Base-by-base conservation (phyloP, 2,113 vertebrate genomes). In the Pedionomus torquatus region DNA sequence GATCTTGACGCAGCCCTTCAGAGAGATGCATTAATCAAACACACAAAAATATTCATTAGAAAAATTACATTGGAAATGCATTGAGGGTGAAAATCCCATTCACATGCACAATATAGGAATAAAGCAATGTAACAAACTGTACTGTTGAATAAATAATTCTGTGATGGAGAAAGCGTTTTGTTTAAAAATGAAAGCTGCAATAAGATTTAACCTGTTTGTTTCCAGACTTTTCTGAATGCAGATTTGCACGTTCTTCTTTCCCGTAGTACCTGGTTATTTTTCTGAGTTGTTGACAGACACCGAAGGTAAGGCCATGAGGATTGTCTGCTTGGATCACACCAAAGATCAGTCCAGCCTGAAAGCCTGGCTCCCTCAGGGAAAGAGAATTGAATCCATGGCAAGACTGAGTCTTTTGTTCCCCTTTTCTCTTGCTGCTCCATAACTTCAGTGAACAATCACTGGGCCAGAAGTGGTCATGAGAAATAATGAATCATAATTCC, bases 51-150 rank as follows among this genome's bases (percentile, higher is more conserved):
- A 93, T 77, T 87, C 13, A 83, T 93, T 89, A 95, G 61, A 71
- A 94, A 92, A 96, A 95, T 55, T 87, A 58, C 92, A 93, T 91
- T 93, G 85, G 66, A 89, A 93, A 93, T 91, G 83, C 66, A 89
- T 68, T 70, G 46, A 89, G 44, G 61, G 30, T 89, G 77, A 82
- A 96, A 90, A 93, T 92, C 87, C 33, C 66, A 87, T 84, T 92
- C 80, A 69, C 44, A 82, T 54, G 58, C 43, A 83, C 15, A 84
- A n/a, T 90, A 87, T 65, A 83, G 33, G 49, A 69, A 85, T 89
- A 94, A 94, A 63, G 1, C 14, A 87, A 21, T 46, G 35, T 89
- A 81, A 92, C 65, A 82, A 92, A 89, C 16, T 70, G 88, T 95
- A 87, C 92, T 94, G 54, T 76, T 96, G 88, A 96, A 94, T 94